Evolutionary conservation across 2,113 vertebrate genomes (phyloP).

Genomic region (Smithornis capensis): DNA sequence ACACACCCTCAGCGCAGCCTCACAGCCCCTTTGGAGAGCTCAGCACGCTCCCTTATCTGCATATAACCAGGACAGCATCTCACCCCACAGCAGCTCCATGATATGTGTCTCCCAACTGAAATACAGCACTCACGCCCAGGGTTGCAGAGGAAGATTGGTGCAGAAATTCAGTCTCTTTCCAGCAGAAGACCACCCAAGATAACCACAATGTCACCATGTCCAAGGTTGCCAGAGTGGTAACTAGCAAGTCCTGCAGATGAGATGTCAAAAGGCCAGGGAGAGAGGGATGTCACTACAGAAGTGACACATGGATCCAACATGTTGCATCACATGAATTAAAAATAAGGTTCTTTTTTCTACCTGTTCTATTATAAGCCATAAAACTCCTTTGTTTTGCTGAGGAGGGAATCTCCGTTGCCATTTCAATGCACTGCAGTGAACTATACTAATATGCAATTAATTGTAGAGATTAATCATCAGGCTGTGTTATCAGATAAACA

Average conservation of each 20-base stretch:
- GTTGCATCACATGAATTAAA: background rate
- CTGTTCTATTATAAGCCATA: background rate
- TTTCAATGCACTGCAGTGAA: conserved; percentile 33
- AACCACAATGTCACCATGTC: background rate
- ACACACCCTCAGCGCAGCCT: background rate
- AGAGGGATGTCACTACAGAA: background rate
- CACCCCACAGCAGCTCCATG: background rate
- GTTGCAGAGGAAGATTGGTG: background rate
- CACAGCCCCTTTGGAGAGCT: background rate
- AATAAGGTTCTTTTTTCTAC: background rate
- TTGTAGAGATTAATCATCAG: conserved; percentile 61
- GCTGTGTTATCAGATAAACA: conserved; percentile 61
- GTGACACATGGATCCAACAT: background rate
- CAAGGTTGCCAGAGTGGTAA: background rate
- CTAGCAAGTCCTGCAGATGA: fast-evolving
- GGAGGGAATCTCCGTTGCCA: background rate
- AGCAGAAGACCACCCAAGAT: background rate
- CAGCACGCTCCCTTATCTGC: background rate
- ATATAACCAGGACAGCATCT: background rate
- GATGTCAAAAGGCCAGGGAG: background rate
- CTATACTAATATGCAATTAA: conserved; percentile 43
- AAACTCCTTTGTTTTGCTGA: background rate
- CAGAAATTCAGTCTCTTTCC: background rate
- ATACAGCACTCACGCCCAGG: background rate
- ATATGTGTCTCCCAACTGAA: background rate